These are phyloP conservation scores for Cerceris rybyensis DNA, from an alignment of 2,888 invertebrate species.

Conservation along the genomic window DNA sequence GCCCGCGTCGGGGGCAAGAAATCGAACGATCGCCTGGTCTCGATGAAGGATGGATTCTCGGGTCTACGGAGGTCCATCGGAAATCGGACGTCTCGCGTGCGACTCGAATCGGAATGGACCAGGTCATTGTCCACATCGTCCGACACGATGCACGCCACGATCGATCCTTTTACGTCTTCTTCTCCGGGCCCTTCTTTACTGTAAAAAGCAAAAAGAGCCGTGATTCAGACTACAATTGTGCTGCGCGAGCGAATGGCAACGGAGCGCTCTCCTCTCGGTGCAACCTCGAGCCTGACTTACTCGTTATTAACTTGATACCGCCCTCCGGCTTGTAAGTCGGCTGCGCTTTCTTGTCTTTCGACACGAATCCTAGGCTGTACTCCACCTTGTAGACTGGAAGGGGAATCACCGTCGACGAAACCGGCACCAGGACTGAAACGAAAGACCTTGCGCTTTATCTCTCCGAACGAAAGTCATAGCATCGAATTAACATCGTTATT, in stretches of 20 bases:
- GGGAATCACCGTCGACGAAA: slow-evolving; percentile 87
- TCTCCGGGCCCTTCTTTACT: slow-evolving; percentile 70
- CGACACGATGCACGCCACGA: background rate
- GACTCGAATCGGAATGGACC: background rate
- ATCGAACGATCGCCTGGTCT: too few species aligned
- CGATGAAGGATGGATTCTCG: background rate
- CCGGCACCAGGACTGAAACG: slow-evolving; percentile 84
- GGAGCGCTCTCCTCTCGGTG: background rate
- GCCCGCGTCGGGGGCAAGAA: too few species aligned
- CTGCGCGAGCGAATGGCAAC: background rate
- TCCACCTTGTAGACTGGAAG: slow-evolving; percentile 85
- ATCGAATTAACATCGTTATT: too few species aligned
- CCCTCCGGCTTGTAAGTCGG: slow-evolving; percentile 74
- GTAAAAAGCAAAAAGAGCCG: slow-evolving; percentile 32
- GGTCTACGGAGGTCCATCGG: background rate
- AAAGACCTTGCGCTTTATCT: background rate
- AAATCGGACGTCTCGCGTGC: background rate
- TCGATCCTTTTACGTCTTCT: slow-evolving; percentile 48
- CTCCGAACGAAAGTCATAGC: too few species aligned
- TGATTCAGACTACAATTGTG: background rate
- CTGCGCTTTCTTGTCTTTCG: slow-evolving; percentile 75
- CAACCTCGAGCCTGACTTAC: slow-evolving; percentile 55
- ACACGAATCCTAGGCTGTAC: slow-evolving; percentile 81
- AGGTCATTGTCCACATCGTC: background rate
- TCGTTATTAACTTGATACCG: slow-evolving; percentile 75